These are phyloP conservation scores for Drosophila azteca DNA, from an alignment of 1,140 invertebrate genomes.

Conservation along the genomic window DNA sequence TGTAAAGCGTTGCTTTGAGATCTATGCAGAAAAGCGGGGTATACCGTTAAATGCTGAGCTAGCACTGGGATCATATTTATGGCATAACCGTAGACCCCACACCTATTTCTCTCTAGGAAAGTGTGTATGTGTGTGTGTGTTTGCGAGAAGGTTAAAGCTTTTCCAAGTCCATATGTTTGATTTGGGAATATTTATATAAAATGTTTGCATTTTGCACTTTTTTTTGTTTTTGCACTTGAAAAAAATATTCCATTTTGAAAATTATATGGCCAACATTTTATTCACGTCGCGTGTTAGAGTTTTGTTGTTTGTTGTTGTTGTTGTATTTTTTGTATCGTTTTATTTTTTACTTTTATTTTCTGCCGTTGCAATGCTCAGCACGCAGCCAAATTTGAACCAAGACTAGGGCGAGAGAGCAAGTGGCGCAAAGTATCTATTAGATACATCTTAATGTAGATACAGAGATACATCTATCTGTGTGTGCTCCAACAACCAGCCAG, in stretches of 20 bases:
- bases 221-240: conserved; percentile 25
- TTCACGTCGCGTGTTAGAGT: conserved; percentile 28
- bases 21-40: conserved; percentile 12
- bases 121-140: neutral
- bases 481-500: neutral
- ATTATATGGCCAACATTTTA: neutral
- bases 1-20: neutral
- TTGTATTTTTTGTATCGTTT: no score
- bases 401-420: conserved; percentile 22
- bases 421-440: conserved; percentile 38
- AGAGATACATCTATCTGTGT: conserved; percentile 19
- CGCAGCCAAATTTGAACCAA: conserved; percentile 24
- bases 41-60: no score
- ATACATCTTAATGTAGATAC: conserved; percentile 29
- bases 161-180: conserved; percentile 12
- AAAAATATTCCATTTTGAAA: conserved; percentile 20
- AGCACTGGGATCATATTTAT: no score
- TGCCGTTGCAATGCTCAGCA: conserved; percentile 21
- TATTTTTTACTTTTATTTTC: conserved; percentile 3
- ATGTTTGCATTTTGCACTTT: conserved; percentile 19
- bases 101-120: neutral
- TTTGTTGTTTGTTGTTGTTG: neutral
- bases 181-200: neutral
- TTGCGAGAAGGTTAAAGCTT: conserved; percentile 17
- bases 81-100: no score